Conservation (phyloP, 2,888 invertebrate species). For the Leptarthrus brevirostris region DNA sequence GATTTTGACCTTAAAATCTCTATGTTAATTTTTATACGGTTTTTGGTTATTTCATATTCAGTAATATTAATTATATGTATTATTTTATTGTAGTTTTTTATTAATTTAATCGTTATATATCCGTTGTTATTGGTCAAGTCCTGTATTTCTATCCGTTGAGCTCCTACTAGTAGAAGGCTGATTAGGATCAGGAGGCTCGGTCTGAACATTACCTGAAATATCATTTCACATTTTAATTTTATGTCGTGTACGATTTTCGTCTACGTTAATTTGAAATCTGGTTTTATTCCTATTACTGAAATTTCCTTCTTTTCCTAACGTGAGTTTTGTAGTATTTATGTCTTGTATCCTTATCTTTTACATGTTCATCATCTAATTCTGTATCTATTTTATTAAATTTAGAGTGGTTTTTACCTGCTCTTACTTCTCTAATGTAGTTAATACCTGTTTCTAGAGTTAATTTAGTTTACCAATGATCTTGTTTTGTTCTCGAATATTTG, state of each 20-base stretch:
- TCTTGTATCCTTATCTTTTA: constrained; percentile 3
- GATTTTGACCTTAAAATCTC: not conserved
- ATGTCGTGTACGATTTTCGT: too few relatives aligned
- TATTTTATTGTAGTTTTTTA: constrained; percentile 2
- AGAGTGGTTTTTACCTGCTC: constrained; percentile 11
- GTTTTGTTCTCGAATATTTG: too few relatives aligned
- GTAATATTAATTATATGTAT: too few relatives aligned
- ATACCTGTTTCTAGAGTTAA: constrained; percentile 5
- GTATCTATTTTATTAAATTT: constrained; percentile 16
- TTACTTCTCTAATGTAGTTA: not conserved
- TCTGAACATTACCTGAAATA: not conserved
- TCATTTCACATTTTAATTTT: too few relatives aligned
- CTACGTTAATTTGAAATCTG: constrained; percentile 6
- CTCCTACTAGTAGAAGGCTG: not conserved
- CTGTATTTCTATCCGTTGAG: constrained; percentile 8
- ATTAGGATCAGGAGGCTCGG: not conserved
- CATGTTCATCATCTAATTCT: constrained; percentile 1
- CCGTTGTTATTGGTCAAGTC: constrained; percentile 13
- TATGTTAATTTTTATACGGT: not conserved
- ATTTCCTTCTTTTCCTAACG: not conserved
- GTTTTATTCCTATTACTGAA: not conserved
- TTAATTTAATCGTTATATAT: not conserved
- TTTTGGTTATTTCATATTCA: not conserved
- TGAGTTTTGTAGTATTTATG: constrained; percentile 18
- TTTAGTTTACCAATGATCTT: too few relatives aligned